Percentiles rank a stretch among this genome's conserved stretches.
phyloP scores from a whole-genome alignment of 2,797 vertebrate genomes.

The Falco rusticolus region DNA sequence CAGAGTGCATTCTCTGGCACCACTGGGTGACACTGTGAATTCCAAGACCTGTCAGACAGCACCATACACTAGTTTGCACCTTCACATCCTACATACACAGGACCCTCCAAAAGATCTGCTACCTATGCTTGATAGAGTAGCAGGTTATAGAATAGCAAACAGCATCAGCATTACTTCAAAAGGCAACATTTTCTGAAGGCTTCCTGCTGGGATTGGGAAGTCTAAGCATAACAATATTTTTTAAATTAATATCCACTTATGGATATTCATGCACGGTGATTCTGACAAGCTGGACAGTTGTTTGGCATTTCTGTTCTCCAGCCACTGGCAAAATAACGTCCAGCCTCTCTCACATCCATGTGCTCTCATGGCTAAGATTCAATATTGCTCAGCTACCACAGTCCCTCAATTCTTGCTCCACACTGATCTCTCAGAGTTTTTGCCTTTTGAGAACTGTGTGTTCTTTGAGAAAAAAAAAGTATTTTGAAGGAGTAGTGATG shows the following conservation, averaged over 20 bases:
- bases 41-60: background rate
- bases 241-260: background rate
- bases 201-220: background rate
- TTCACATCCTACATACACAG: background rate
- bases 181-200: background rate
- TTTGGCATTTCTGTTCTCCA: background rate
- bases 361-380: background rate
- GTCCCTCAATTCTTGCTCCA: background rate
- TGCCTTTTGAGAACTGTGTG: background rate
- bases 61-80: background rate
- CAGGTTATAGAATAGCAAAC: background rate
- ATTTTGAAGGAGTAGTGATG: background rate
- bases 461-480: background rate
- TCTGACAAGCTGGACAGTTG: background rate
- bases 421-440: background rate
- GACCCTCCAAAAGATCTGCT: background rate
- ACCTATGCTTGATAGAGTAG: background rate
- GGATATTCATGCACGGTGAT: background rate
- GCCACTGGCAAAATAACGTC: background rate
- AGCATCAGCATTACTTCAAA: background rate
- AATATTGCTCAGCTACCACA: background rate
- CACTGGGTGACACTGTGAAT: background rate
- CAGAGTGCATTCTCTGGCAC: background rate
- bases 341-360: background rate
- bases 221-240: background rate